Evolutionary conservation across 2,888 invertebrate species (phyloP), one percentile per base, ranked within the genome.

Genomic region (Diarsia brunnea): DNA sequence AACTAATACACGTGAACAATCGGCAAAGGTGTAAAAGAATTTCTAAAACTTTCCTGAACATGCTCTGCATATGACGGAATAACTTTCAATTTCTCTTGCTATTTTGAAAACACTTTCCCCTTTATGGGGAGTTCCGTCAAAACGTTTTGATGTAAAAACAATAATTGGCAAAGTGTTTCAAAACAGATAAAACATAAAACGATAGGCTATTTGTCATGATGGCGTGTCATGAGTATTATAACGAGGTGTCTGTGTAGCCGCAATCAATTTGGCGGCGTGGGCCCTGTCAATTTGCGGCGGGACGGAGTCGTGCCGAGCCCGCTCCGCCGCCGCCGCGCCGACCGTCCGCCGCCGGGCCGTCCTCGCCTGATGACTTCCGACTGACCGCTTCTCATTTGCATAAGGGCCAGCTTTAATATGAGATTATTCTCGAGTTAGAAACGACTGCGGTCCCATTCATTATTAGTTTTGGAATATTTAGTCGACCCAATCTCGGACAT

Each of bases 361-460:
- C 87, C 89, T 83, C 84, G 87, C 88, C 90, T 94, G 95, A 95
- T 95, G 95, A 96, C 95, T 96, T 96, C 95, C 95, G 95, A 95
- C 93, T 95, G 95, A 95, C 95, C 95, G 95, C 94, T 91, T 91
- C 91, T 90, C 91, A 95, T 96, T 96, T 95, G 96, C 96, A 96
- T 96, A 96, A 96, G 94, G 96, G 94, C 93, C 92, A 91, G 92
- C 92, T 93, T 93, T 94, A 95, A 96, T 95, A 95, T 92, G 94
- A 94, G 94, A 96, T 96, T 95, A 96, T 94, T 94, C 93, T 93
- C 94, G 91, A 94, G 94, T 95, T 95, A 94, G 92, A 89, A 91
- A 86, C 90, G 90, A 89, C 90, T 91, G 89, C 92, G 91, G 91
- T 85, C 93, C 93, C 87, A 93, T 94, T 94, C 93, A 93, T 95